Evolutionary conservation across 2,888 invertebrate species (phyloP).

Genomic region (Hypolimnas misippus): DNA sequence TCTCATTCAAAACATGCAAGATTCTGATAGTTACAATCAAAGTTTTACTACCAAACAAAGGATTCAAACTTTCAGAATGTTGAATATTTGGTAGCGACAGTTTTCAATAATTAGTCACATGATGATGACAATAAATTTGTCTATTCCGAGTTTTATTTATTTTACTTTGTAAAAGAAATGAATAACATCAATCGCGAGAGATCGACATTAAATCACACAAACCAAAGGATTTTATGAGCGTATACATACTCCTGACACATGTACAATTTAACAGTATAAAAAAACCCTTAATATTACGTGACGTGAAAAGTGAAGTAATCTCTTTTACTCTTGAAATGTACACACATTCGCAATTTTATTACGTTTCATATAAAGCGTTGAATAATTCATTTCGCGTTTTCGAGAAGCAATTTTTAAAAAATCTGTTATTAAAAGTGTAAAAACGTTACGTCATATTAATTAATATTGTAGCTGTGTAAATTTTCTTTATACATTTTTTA

Average conservation of each 20-base stretch:
- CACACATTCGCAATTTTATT: slow-evolving; percentile 22
- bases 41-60: too few species aligned
- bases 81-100: too few species aligned
- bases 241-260: not conserved
- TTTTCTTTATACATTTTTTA: too few species aligned
- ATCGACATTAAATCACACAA: not conserved
- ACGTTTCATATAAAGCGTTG: slow-evolving; percentile 25
- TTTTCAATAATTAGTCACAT: too few species aligned
- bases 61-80: too few species aligned
- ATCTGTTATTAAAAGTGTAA: not conserved
- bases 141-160: too few species aligned
- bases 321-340: slow-evolving; percentile 23
- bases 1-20: too few species aligned
- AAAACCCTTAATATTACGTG: slow-evolving; percentile 25
- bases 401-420: slow-evolving; percentile 16
- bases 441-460: not conserved
- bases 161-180: too few species aligned
- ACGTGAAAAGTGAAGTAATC: slow-evolving; percentile 21
- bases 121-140: too few species aligned
- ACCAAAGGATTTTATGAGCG: not conserved
- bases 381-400: slow-evolving; percentile 26
- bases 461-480: not conserved
- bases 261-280: slow-evolving; percentile 3
- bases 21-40: too few species aligned
- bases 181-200: too few species aligned